Evolutionary conservation across 2,888 invertebrate genomes (phyloP), one percentile per base, ranked within the genome.

Genomic region (Acleris literana): DNA sequence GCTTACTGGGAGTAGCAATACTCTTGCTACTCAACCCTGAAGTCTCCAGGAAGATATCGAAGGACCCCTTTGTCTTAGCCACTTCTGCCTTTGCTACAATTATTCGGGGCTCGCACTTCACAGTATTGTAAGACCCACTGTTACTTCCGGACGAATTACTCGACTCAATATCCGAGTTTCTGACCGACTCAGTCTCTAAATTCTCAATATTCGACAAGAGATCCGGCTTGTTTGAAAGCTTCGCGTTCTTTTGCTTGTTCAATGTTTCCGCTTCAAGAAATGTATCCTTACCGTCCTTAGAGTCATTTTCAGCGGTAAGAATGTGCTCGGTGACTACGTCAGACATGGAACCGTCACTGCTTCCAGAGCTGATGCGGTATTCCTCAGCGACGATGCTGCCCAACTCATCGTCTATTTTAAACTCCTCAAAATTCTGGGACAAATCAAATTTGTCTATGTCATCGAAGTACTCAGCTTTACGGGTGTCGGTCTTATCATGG

Each of bases 1-100:
- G 80, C 73, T 85, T 90, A 71, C 72, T 87, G 39, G 90, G 87
- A 11, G 95, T 95, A 74, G 95, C 92, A 76, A 96, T 95, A 53
- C 96, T 96, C 86, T 96, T 96, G 71, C 96, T 96, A 86, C 96
- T 96, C 69, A 96, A 93, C 63, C 96, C 96, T 61, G 96, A 96
- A 20, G 95, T 95, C 84, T 96, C 96, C 59, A 96, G 87, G 81
- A 96, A 96, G 81, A 95, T 94, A 84, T 96, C 96, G 76, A 96
- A 96, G 20, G 93, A 84, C 44, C 91, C 88, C 82, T 80, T 93
- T 75, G 85, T 91, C 75, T 90, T 92, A 59, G 79, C 72, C 66
- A 86, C 86, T 20, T 79, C 75, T 46, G 80, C 81, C 68, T 83
- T 80, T 72, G 84, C 81, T 49, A 85, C 76, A 62, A 89, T 85